These are phyloP conservation scores for Girardinichthys multiradiatus DNA, from an alignment of 2,113 vertebrate species.

Conservation along the genomic window DNA sequence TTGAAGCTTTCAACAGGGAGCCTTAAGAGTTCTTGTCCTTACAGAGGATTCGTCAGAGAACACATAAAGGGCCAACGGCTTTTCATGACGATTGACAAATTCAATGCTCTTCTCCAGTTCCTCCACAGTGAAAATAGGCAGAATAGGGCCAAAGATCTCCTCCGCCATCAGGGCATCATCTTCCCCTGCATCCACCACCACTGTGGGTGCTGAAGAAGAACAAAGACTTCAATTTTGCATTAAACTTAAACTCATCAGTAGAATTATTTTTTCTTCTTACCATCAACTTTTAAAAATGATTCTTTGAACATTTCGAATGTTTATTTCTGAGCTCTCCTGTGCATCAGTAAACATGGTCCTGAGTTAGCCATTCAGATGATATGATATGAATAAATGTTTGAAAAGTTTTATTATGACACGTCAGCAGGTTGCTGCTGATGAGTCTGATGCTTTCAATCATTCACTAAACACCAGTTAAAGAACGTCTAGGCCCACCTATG, in stretches of 20 bases:
- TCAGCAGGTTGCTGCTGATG: neutral
- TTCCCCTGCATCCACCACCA: conserved; percentile 81
- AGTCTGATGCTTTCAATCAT: neutral
- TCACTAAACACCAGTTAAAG: neutral
- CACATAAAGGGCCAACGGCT: conserved; percentile 83
- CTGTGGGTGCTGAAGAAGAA: conserved; percentile 82
- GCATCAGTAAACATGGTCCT: no score
- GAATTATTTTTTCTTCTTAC: no score
- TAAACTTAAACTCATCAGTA: no score
- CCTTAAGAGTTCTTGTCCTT: conserved; percentile 10
- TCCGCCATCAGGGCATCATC: conserved; percentile 83
- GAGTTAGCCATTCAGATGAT: no score
- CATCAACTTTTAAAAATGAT: no score
- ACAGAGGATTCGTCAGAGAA: conserved; percentile 83
- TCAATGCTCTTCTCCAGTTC: conserved; percentile 79
- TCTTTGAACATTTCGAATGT: no score
- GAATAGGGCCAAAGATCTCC: conserved; percentile 87
- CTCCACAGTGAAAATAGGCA: conserved; percentile 81
- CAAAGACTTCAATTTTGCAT: no score
- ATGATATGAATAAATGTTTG: neutral
- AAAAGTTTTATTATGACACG: neutral
- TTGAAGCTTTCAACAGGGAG: neutral
- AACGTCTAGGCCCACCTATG: conserved; percentile 72
- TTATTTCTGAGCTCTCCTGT: no score
- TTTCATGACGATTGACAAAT: conserved; percentile 78